Base-by-base conservation (phyloP, 2,113 vertebrate species). In the Aldabrachelys gigantea region DNA sequence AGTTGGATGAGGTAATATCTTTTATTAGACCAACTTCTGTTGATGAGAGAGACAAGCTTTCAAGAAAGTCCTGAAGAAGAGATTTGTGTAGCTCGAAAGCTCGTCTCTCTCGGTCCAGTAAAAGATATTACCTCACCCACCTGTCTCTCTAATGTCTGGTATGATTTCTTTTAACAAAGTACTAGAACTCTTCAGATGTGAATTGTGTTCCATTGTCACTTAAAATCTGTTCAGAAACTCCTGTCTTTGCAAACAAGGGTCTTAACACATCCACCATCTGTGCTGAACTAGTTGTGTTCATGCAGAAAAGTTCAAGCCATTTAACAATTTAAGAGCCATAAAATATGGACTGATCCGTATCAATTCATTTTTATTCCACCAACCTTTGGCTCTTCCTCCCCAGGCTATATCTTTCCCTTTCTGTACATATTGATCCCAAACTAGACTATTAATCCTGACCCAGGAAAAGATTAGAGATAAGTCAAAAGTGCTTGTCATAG, bases 401-500 rank as follows among this genome's bases (percentile, higher is more conserved):
- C 16, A 3, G 24, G 44, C 10, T 56, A 2, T 47, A 35, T 78
- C 25, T n/a, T 76, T 53, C 84, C 87, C 50, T 90, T n/a, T 93
- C 93, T 91, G 47, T 85, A n/a, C 84, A 94, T 98, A 98, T 94
- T 96, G 92, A 98, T 97, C 92, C 5, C 3, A 96, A 98, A 8
- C 16, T 62, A 91, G 89, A 87, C 88, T 95, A 97, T 96, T 97
- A 97, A 96, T 94, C 95, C 89, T 96, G 94, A 97, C 97, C 94
- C 95, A 29, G 96, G 84, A 93, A 92, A 98, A 97, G 85, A 97
- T 97, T 94, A 96, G 96, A 97, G 94, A 97, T 89, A 97, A 96
- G 82, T 90, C 4, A 0, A 25, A 97, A 94, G 27, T 44, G n/a
- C 82, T 93, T 96, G 75, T 96, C 95, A 89, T 96, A 93, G 96